These are phyloP conservation scores for Chymomyza costata DNA, from an alignment of 1,140 invertebrate species.

Conservation along the genomic window DNA sequence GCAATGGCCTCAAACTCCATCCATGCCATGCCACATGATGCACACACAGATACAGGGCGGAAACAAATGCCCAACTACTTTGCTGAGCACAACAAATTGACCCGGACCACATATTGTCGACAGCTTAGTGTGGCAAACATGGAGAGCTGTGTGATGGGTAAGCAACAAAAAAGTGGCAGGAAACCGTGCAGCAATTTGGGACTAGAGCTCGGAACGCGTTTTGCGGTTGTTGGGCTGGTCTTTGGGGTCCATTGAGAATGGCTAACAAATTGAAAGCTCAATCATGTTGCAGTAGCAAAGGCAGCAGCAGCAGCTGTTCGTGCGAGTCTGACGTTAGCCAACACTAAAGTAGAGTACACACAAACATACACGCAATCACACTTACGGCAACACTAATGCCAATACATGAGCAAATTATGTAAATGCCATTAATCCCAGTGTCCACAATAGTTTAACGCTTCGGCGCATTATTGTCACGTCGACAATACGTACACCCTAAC, in stretches of 20 bases:
- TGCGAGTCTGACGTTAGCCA: conserved; percentile 59
- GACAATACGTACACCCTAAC: conserved; percentile 17
- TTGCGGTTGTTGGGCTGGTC: not conserved
- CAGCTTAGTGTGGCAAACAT: not conserved
- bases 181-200: too few species aligned
- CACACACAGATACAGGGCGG: too few species aligned
- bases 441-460: conserved; percentile 70
- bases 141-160: too few species aligned
- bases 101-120: not conserved
- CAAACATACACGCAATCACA: conserved; percentile 9
- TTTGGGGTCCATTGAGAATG: conserved; percentile 25
- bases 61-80: too few species aligned
- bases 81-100: not conserved
- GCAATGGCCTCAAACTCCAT: too few species aligned
- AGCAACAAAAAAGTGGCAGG: too few species aligned
- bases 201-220: not conserved
- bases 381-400: not conserved
- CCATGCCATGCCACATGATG: too few species aligned
- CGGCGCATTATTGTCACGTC: conserved; percentile 69
- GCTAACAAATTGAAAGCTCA: conserved; percentile 66
- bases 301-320: conserved; percentile 68
- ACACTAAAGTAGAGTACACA: conserved; percentile 25
- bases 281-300: conserved; percentile 69
- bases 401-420: conserved; percentile 60
- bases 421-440: conserved; percentile 72